Evolutionary conservation across 1,140 invertebrate genomes (phyloP), one percentile per base, ranked within the genome.

Genomic region (Oryctes rhinoceros): DNA sequence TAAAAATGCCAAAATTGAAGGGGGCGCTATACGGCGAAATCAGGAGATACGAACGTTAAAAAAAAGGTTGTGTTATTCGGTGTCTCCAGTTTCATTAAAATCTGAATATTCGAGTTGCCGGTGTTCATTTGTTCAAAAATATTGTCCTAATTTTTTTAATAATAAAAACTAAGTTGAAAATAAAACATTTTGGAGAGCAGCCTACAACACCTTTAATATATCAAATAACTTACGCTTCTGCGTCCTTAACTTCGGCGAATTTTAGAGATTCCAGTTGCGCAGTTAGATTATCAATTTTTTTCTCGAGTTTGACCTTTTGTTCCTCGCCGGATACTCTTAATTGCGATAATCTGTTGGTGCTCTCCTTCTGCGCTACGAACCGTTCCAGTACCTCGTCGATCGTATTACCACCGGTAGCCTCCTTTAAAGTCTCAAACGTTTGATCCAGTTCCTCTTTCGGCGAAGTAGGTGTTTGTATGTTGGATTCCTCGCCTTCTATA

Each of bases 201-300:
- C n/a, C n/a, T n/a, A n/a, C n/a, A n/a, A n/a, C n/a, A n/a, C n/a
- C n/a, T n/a, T n/a, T n/a, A n/a, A n/a, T n/a, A n/a, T n/a, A n/a
- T n/a, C n/a, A 30, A 30, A 1, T 30, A 67, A 87, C 91, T 90
- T 88, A 95, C 94, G 93, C 91, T 89, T 95, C 94, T 80, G 92
- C 92, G 82, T 94, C 93, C 86, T 94, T 94, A 4, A 92, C 92
- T 83, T 95, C 93, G 0, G 93, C 92, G 86, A 94, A 95, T 86
- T 94, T 95, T 59, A 92, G 92, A 44, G 91, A 91, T 83, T 96
- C 94, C 35, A 96, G 89, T 86, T 95, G 92, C 0, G 89, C 89
- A 78, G 90, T 89, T n/a, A 95, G 87, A 2, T 89, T 87, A 71
- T 94, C 92, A 78, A 92, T 90, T n/a, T 90, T 90, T 37, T 89